Conservation (phyloP, 2,888 invertebrate genomes). For the Heteromurus nitidus region DNA sequence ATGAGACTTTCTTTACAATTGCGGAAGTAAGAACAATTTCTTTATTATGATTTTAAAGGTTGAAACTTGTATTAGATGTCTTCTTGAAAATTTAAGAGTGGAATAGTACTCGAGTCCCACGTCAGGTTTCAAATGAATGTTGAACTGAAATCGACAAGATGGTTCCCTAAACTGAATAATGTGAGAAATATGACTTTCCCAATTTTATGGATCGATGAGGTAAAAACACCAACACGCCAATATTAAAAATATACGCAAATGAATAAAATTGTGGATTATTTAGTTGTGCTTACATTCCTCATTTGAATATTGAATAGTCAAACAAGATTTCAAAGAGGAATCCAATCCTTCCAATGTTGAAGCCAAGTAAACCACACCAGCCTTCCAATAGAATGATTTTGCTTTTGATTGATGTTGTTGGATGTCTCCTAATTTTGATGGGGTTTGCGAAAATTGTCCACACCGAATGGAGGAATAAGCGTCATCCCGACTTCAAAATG, state of each 20-base stretch:
- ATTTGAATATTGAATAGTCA: too few relatives aligned
- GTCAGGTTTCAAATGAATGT: constrained; percentile 73
- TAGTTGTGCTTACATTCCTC: too few relatives aligned
- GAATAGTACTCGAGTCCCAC: constrained; percentile 73
- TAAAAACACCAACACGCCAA: too few relatives aligned
- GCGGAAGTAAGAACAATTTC: constrained; percentile 74
- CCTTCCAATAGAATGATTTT: constrained; percentile 59
- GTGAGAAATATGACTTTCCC: constrained; percentile 70
- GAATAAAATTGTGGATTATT: too few relatives aligned
- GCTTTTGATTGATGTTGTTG: too few relatives aligned
- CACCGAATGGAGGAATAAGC: too few relatives aligned
- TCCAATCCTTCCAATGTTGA: constrained; percentile 55
- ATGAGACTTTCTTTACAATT: constrained; percentile 74
- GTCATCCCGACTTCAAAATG: too few relatives aligned
- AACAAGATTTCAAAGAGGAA: constrained; percentile 58
- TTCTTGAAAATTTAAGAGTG: constrained; percentile 74
- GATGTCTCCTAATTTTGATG: constrained; percentile 44
- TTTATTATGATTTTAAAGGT: too few relatives aligned
- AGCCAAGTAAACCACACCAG: constrained; percentile 56
- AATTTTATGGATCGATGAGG: constrained; percentile 73
- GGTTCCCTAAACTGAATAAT: too few relatives aligned
- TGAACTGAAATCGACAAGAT: constrained; percentile 66
- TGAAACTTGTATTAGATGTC: neutral
- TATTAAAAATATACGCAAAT: too few relatives aligned
- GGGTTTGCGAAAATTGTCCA: constrained; percentile 37